Percentiles rank a stretch among this genome's conserved stretches.
These are phyloP conservation scores for Sarcoramphus papa DNA, from an alignment of 2,797 vertebrate genomes.

Conservation along the genomic window DNA sequence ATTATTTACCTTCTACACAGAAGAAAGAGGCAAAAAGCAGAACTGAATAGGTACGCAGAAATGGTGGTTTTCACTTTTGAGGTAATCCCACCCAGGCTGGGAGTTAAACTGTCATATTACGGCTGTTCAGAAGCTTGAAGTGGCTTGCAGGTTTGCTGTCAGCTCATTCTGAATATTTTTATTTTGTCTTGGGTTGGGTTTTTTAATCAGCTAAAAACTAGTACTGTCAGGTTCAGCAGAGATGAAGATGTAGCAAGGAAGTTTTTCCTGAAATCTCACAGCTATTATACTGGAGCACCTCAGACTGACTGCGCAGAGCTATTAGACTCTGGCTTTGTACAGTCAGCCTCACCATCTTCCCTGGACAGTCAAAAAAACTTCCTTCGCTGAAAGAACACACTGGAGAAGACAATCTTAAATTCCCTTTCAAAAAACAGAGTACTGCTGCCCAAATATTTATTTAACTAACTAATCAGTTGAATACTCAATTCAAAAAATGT, in stretches of 20 bases:
- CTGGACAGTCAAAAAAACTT: background rate
- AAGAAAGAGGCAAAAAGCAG: background rate
- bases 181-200: background rate
- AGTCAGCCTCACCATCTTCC: background rate
- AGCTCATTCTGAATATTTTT: background rate
- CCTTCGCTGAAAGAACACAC: background rate
- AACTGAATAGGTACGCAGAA: background rate
- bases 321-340: too few species aligned
- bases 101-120: accelerated
- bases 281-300: background rate
- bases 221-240: background rate
- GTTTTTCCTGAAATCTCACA: background rate
- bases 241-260: background rate
- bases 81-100: background rate
- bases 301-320: background rate
- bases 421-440: background rate
- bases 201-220: background rate
- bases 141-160: background rate
- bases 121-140: background rate
- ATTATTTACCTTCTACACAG: background rate
- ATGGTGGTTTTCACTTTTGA: accelerated
- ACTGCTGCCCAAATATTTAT: background rate
- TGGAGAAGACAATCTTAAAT: background rate
- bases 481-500: background rate
- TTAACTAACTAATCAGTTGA: background rate